Conservation (phyloP, 2,797 vertebrate species). For the Micromesistius poutassou region DNA sequence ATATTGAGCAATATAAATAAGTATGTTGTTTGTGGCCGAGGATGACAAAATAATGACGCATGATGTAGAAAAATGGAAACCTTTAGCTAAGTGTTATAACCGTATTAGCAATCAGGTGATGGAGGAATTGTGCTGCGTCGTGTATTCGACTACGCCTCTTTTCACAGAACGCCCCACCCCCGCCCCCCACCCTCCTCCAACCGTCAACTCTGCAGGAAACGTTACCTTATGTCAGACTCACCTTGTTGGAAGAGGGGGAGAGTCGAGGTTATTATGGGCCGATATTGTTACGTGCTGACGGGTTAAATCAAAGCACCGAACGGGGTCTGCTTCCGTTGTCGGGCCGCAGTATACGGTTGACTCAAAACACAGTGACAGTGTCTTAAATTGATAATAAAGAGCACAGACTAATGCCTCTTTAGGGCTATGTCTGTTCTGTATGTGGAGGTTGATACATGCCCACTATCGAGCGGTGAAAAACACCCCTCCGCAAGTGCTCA, state of each 20-base stretch:
- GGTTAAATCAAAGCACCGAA: not conserved
- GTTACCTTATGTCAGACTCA: not conserved
- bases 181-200: not conserved
- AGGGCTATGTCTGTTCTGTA: not conserved
- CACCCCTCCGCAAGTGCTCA: not conserved
- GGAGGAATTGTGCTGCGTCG: not conserved
- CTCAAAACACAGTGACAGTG: not conserved
- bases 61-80: not conserved
- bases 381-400: conserved; percentile 2
- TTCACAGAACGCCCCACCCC: too few relatives aligned
- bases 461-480: not conserved
- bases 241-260: not conserved
- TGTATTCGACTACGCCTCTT: not conserved
- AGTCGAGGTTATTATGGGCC: not conserved
- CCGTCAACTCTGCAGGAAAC: not conserved
- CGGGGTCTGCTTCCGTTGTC: not conserved
- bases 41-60: not conserved
- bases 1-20: not conserved
- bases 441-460: not conserved
- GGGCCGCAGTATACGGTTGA: not conserved
- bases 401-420: not conserved
- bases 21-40: not conserved
- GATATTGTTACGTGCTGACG: not conserved
- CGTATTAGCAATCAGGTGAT: not conserved
- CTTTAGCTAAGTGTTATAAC: not conserved